Conservation (phyloP, 2,113 vertebrate species). For the Platichthys stellatus region DNA sequence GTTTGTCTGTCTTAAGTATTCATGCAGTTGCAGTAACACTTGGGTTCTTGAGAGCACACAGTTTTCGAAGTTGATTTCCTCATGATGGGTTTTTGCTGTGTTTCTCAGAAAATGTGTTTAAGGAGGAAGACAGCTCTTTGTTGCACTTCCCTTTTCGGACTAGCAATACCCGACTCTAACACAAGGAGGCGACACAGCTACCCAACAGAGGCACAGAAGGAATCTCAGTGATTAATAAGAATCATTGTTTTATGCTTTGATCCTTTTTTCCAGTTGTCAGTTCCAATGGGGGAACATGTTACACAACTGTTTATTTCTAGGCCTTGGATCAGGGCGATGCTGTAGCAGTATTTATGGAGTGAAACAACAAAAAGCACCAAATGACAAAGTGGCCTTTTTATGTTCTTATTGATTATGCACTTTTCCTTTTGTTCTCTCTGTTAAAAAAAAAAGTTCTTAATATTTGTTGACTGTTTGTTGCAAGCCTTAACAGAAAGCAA, state of each 20-base stretch:
- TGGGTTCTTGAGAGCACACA: constrained; percentile 28
- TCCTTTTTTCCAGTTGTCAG: constrained; percentile 45
- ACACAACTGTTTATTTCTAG: constrained; percentile 46
- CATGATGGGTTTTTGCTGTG: constrained; percentile 22
- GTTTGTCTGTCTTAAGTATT: constrained; percentile 33
- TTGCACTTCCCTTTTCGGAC: constrained; percentile 19
- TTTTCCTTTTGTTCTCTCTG: constrained; percentile 63
- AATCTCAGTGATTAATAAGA: constrained; percentile 2
- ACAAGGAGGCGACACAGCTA: constrained; percentile 37
- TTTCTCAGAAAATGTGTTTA: neutral
- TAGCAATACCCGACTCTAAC: constrained; percentile 35
- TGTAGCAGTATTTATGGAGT: constrained; percentile 78
- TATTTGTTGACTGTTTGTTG: constrained; percentile 57
- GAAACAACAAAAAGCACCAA: constrained; percentile 72
- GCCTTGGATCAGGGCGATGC: constrained; percentile 66
- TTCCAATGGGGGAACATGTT: constrained; percentile 60
- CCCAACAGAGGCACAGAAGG: constrained; percentile 23
- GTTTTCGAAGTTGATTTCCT: constrained; percentile 29
- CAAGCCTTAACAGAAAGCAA: constrained; percentile 58
- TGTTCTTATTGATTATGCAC: constrained; percentile 75
- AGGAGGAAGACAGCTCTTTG: neutral
- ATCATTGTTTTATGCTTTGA: constrained; percentile 30
- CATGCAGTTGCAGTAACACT: constrained; percentile 37
- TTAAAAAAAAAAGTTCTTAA: constrained; percentile 50
- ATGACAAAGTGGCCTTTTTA: constrained; percentile 79